Evolutionary conservation across 2,113 vertebrate genomes (phyloP), one percentile per base, ranked within the genome.

Genomic region (Psammodynastes pulverulentus): DNA sequence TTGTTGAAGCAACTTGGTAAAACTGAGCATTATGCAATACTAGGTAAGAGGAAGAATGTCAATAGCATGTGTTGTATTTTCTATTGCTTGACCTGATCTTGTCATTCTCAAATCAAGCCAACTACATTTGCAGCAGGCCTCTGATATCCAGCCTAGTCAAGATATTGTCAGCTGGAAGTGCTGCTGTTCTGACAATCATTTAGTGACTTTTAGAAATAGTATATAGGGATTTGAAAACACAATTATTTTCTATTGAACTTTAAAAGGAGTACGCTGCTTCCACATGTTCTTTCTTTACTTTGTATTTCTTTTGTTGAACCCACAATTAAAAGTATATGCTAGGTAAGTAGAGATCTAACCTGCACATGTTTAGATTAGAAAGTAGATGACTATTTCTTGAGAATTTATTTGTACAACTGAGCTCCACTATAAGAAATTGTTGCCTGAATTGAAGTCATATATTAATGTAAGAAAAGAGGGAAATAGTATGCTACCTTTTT

Each of bases 11-110:
- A 8, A 19, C 46, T 48, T 86, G 43, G 24, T 48, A 19, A 29
- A 91, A 29, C 52, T 84, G n/a, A 29, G 7, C 34, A 84, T 85
- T 24, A 23, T 8, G 43, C 5, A 58, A 29, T 43, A 58, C 26
- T 46, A 21, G 29, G 19, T 93, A 94, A 89, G 94, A 91, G 85
- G 91, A 39, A 86, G 48, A 94, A 93, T 91, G 85, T 94, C 84
- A 43, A 45, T 29, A 92, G 23, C 17, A 43, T 10, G 1, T 85
- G 26, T 4, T 17, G 17, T 6, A n/a, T 15, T 72, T 45, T n/a
- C 58, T n/a, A 12, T 49, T 72, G 23, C 19, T 72, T 67, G 45
- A 26, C 46, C 84, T 53, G 46, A 43, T 29, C 56, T n/a, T 86
- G 23, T 54, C 45, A 62, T 29, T 48, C 21, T 29, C 29, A 17